These are phyloP conservation scores for Spodoptera picta DNA, from an alignment of 2,888 invertebrate genomes.

Conservation along the genomic window DNA sequence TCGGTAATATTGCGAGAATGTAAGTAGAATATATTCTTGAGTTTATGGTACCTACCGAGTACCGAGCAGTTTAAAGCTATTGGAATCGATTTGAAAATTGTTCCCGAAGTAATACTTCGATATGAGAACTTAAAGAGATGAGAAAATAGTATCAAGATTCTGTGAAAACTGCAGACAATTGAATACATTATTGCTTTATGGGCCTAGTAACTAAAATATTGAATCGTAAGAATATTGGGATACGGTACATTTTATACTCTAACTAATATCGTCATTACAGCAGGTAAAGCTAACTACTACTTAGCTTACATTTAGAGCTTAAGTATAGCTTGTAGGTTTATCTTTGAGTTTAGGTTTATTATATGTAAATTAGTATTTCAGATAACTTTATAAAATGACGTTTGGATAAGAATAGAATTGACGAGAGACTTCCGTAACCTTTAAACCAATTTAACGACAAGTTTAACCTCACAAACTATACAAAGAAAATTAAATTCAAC, in stretches of 20 bases:
- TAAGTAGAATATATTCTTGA: not conserved
- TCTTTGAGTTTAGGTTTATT: too few relatives aligned
- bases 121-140: not conserved
- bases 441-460: not conserved
- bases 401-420: not conserved
- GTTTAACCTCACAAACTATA: not conserved
- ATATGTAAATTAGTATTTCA: too few relatives aligned
- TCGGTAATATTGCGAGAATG: conserved; percentile 12
- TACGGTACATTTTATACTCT: too few relatives aligned
- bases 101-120: conserved; percentile 2
- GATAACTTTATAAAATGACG: too few relatives aligned
- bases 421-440: not conserved
- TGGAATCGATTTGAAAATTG: conserved; percentile 15
- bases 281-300: too few relatives aligned
- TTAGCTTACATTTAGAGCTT: too few relatives aligned
- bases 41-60: not conserved
- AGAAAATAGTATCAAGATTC: not conserved
- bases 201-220: too few relatives aligned
- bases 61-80: conserved; percentile 7
- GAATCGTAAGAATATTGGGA: too few relatives aligned
- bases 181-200: too few relatives aligned
- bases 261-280: too few relatives aligned
- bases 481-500: conserved; percentile 1
- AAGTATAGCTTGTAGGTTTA: too few relatives aligned
- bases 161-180: not conserved